Evolutionary conservation across 2,888 invertebrate species (phyloP).

Genomic region (Cinara cedri): DNA sequence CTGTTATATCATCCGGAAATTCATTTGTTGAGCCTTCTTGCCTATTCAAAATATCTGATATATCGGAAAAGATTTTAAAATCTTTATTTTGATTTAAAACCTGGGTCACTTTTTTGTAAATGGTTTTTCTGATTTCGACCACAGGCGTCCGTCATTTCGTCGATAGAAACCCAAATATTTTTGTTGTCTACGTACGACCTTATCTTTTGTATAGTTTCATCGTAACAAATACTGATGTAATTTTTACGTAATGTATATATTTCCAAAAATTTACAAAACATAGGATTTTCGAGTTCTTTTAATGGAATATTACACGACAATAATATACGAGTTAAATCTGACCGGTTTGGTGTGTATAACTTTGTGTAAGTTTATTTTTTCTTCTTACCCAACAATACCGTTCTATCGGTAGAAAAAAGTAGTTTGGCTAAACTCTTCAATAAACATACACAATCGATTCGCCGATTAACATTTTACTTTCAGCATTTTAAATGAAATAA

Average conservation of each 20-base stretch:
- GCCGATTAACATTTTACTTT: no score
- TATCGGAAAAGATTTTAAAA: no score
- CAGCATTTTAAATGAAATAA: no score
- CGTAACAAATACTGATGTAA: constrained; percentile 1
- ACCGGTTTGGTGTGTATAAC: constrained; percentile 1
- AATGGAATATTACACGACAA: no score
- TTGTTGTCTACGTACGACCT: not conserved
- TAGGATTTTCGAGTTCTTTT: constrained; percentile 2
- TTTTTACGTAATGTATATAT: constrained; percentile 13
- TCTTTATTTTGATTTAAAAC: no score
- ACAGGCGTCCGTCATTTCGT: not conserved
- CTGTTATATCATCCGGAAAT: no score
- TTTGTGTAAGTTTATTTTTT: constrained; percentile 3
- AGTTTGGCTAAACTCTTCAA: not conserved
- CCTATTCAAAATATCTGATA: no score
- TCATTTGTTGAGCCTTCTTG: no score
- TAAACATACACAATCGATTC: not conserved
- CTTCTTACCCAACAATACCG: not conserved
- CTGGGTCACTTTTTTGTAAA: no score
- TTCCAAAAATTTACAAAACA: constrained; percentile 17
- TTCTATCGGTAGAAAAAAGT: not conserved
- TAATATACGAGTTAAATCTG: not conserved
- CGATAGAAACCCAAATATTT: constrained; percentile 18
- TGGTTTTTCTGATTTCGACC: no score
- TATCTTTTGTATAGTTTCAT: constrained; percentile 24